These are phyloP conservation scores for Frieseomelitta varia DNA, from an alignment of 1,140 invertebrate species.

Conservation along the genomic window DNA sequence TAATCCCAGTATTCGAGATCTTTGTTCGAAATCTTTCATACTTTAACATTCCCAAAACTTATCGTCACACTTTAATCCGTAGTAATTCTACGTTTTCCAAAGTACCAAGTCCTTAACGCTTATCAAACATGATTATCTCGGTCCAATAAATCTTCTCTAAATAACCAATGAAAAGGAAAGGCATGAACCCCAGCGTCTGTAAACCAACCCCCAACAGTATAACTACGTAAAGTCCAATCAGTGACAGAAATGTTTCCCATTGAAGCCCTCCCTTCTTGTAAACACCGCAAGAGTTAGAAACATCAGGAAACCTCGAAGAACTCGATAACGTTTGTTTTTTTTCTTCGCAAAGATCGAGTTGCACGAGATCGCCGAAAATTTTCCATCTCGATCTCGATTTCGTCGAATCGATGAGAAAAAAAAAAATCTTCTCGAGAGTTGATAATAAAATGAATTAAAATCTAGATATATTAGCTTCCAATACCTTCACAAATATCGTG, in stretches of 20 bases:
- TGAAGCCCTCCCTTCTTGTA: not conserved
- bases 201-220: not conserved
- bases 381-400: not conserved
- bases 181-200: not conserved
- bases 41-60: not conserved
- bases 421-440: too few relatives aligned
- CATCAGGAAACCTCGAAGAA: not conserved
- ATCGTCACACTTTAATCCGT: not conserved
- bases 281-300: not conserved
- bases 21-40: not conserved
- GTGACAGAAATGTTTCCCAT: too few relatives aligned
- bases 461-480: too few relatives aligned
- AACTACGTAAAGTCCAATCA: not conserved
- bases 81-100: not conserved
- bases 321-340: not conserved
- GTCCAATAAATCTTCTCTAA: not conserved
- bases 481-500: too few relatives aligned
- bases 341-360: not conserved
- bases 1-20: not conserved
- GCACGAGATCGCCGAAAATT: not conserved
- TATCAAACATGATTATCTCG: not conserved
- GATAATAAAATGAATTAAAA: too few relatives aligned
- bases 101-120: not conserved
- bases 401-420: too few relatives aligned
- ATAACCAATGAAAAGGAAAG: not conserved